A percentile compares a stretch with the other conserved stretches of the same genome.
Evolutionary conservation across 1,140 invertebrate species (phyloP).

Genomic region (Ips typographus): DNA sequence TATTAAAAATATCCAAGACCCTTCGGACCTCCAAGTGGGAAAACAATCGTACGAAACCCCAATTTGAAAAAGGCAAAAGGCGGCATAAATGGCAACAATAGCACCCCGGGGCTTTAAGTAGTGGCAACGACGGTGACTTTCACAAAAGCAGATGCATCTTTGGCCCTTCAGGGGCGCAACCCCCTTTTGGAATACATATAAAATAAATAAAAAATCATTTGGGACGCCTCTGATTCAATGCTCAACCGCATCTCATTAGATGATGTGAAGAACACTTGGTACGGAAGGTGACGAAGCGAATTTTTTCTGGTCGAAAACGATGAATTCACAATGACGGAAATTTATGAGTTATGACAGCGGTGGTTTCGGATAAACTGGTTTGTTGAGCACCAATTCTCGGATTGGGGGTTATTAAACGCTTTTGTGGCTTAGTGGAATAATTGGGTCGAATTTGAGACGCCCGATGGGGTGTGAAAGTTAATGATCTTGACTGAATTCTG

Average conservation of each 20-base stretch:
- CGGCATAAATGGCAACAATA: conserved; percentile 24
- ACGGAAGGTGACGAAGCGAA: not conserved
- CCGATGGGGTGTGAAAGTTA: not conserved
- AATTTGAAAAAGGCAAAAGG: conserved; percentile 29
- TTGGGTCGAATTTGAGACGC: conserved; percentile 2
- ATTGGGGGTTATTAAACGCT: conserved; percentile 1
- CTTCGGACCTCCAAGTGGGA: conserved; percentile 21
- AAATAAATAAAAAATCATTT: not conserved
- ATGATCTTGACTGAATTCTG: not conserved
- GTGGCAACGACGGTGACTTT: conserved; percentile 19
- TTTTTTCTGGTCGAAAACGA: conserved; percentile 1
- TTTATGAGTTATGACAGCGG: conserved; percentile 36
- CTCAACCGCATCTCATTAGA: not conserved
- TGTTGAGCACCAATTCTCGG: conserved; percentile 8
- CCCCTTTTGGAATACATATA: not conserved
- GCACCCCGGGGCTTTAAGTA: conserved; percentile 17
- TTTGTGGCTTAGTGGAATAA: conserved; percentile 1
- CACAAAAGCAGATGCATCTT: conserved; percentile 20
- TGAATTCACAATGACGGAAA: conserved; percentile 16
- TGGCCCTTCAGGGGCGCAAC: not conserved
- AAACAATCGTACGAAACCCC: conserved; percentile 25
- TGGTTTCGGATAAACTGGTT: conserved; percentile 14
- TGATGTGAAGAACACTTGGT: not conserved
- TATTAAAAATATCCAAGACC: not conserved
- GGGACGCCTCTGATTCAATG: not conserved